Conservation (phyloP, 2,797 vertebrate species). For the Sebastes kiyomatsui region DNA sequence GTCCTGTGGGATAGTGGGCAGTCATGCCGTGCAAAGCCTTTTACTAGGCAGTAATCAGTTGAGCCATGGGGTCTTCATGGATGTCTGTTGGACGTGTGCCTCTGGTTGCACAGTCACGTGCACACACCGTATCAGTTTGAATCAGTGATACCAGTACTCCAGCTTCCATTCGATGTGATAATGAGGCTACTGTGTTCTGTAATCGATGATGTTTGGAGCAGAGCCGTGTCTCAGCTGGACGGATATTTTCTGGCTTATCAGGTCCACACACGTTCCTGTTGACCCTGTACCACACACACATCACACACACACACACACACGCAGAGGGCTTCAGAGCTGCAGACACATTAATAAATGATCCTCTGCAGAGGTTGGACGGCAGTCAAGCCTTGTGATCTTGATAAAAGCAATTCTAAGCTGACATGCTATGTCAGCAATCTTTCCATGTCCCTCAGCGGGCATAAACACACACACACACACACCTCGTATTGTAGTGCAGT, state of each 20-base stretch:
- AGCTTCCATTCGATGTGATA: slow-evolving; percentile 30
- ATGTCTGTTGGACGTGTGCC: not conserved
- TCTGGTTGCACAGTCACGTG: not conserved
- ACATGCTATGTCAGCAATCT: slow-evolving; percentile 32
- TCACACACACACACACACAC: not conserved
- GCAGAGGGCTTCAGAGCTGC: not conserved
- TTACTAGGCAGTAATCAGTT: slow-evolving; percentile 4
- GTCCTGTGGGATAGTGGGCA: not conserved
- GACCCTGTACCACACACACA: not conserved
- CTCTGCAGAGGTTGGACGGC: slow-evolving; percentile 33
- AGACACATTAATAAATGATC: slow-evolving; percentile 37
- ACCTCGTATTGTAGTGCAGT: slow-evolving; percentile 1
- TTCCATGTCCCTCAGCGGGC: slow-evolving; percentile 9
- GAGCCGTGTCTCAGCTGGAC: slow-evolving; percentile 24
- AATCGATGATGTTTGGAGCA: slow-evolving; percentile 41
- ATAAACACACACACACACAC: slow-evolving; percentile 15
- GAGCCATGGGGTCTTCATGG: not conserved
- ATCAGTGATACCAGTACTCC: not conserved
- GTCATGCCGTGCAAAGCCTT: slow-evolving; percentile 5
- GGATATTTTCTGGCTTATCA: slow-evolving; percentile 34
- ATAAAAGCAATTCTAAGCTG: slow-evolving; percentile 51
- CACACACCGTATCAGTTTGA: not conserved
- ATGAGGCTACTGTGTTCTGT: slow-evolving; percentile 35
- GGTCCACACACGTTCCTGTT: slow-evolving; percentile 7
- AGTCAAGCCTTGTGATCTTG: slow-evolving; percentile 39